These are phyloP conservation scores for Eurystomus glaucurus DNA, from an alignment of 2,797 vertebrate species.

Conservation along the genomic window DNA sequence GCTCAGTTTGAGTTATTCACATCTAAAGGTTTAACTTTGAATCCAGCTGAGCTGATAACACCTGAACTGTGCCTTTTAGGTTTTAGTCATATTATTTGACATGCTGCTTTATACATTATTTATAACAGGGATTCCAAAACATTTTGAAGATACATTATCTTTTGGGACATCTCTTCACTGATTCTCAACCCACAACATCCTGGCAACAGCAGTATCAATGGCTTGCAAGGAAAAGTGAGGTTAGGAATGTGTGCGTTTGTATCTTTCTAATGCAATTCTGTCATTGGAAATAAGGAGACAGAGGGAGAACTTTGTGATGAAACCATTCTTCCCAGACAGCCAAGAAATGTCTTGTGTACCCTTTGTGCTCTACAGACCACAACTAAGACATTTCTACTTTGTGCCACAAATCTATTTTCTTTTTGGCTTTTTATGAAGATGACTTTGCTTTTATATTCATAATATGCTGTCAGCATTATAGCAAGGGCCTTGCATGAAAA, in stretches of 20 bases:
- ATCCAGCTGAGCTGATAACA: constrained; percentile 14
- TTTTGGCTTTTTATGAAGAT: constrained; percentile 39
- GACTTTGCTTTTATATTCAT: constrained; percentile 32
- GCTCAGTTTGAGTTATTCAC: background rate
- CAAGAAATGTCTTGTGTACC: background rate
- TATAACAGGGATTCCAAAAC: constrained; percentile 26
- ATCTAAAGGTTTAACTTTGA: constrained; percentile 17
- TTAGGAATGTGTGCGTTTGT: constrained; percentile 8
- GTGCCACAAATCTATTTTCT: constrained; percentile 11
- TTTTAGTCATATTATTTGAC: constrained; percentile 24
- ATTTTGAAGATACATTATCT: constrained; percentile 42
- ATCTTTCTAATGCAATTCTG: constrained; percentile 9
- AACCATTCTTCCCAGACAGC: background rate
- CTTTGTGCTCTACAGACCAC: constrained; percentile 58
- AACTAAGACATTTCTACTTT: constrained; percentile 14
- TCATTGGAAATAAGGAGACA: background rate
- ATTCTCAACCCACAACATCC: background rate
- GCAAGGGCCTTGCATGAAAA: constrained; percentile 7
- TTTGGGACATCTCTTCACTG: constrained; percentile 13
- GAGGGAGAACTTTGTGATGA: background rate
- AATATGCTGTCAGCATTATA: constrained; percentile 9
- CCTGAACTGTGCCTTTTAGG: constrained; percentile 29
- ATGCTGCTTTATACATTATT: constrained; percentile 26
- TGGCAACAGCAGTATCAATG: background rate
- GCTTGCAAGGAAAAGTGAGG: constrained; percentile 11